Conservation (phyloP, 2,888 invertebrate species). For the Stegana nigrithorax region DNA sequence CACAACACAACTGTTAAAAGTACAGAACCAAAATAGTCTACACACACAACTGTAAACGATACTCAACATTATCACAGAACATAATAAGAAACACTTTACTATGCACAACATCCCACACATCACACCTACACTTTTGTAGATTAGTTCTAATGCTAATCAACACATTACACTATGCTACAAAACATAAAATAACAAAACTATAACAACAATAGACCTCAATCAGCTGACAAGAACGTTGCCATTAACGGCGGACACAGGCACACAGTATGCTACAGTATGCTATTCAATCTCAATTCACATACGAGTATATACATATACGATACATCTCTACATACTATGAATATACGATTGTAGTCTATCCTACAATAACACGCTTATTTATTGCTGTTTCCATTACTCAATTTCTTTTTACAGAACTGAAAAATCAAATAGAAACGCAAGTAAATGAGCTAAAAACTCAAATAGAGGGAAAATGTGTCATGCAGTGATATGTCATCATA, state of each 20-base stretch:
- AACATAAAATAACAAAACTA: conserved; percentile 13
- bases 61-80: not conserved
- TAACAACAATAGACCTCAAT: conserved; percentile 25
- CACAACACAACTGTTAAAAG: conserved; percentile 1
- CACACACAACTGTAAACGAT: no score
- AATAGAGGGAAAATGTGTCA: conserved; percentile 95
- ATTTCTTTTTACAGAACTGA: conserved; percentile 85
- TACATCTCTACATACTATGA: conserved; percentile 48
- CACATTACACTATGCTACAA: conserved; percentile 12
- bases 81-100: no score
- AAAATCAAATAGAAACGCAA: conserved; percentile 97
- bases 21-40: conserved; percentile 16
- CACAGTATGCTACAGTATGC: conserved; percentile 18
- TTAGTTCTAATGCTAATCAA: no score
- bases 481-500: conserved; percentile 82
- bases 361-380: conserved; percentile 69
- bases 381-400: conserved; percentile 69
- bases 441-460: conserved; percentile 96
- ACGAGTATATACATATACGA: conserved; percentile 29
- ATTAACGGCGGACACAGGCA: no score
- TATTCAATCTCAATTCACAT: not conserved
- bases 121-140: not conserved
- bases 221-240: no score
- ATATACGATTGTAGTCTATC: conserved; percentile 63
- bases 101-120: not conserved